These are phyloP conservation scores for Hemithea aestivaria DNA, from an alignment of 2,888 invertebrate species.

Conservation along the genomic window DNA sequence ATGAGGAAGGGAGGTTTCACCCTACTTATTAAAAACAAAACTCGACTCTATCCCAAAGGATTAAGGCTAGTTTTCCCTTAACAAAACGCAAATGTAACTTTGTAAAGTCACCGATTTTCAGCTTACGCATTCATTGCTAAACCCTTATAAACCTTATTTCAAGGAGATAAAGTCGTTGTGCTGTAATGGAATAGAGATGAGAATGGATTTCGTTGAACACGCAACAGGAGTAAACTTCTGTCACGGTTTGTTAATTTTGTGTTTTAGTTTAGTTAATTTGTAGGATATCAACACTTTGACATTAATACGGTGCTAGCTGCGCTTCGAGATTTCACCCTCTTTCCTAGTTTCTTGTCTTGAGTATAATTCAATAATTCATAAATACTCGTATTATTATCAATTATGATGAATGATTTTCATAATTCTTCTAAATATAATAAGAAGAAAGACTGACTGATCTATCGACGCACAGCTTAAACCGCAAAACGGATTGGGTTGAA, in stretches of 20 bases:
- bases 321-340: too few species aligned
- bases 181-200: slow-evolving; percentile 35
- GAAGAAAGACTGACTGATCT: too few species aligned
- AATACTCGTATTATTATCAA: too few species aligned
- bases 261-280: slow-evolving; percentile 57
- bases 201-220: slow-evolving; percentile 68
- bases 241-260: slow-evolving; percentile 69
- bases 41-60: slow-evolving; percentile 6
- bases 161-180: slow-evolving; percentile 29
- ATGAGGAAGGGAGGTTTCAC: slow-evolving; percentile 58
- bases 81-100: slow-evolving; percentile 4
- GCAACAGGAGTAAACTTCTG: slow-evolving; percentile 72
- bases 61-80: slow-evolving; percentile 1
- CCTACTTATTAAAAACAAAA: slow-evolving; percentile 18
- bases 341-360: too few species aligned
- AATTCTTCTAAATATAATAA: too few species aligned
- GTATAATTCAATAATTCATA: too few species aligned
- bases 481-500: too few species aligned
- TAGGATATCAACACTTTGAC: slow-evolving; percentile 21
- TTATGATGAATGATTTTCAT: too few species aligned
- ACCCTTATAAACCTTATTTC: slow-evolving; percentile 30
- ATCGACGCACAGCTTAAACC: too few species aligned
- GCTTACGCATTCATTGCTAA: slow-evolving; percentile 20
- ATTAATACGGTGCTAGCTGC: neutral
- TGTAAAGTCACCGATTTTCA: slow-evolving; percentile 22